Base-by-base conservation (phyloP, 2,888 invertebrate genomes). In the Folsomia manolachei region DNA sequence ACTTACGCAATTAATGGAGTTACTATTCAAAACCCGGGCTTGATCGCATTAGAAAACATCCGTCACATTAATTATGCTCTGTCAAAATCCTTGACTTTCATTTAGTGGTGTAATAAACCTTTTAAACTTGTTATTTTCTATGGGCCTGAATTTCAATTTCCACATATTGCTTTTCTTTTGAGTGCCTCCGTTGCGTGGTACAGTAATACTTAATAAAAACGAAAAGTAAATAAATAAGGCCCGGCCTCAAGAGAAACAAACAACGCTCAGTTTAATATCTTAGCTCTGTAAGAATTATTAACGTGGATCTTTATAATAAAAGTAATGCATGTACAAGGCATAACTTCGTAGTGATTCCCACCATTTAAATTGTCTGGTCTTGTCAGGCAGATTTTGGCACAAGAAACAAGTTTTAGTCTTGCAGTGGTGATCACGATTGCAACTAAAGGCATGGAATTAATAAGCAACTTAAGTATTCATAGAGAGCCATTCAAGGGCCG, bases 21-120 rank as follows among this genome's bases (percentile, higher is more conserved):
- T 4, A 39, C 14, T 39, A 39, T 39, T 39, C 39, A 39, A 39
- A n/a, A n/a, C n/a, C 39, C 39, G 39, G 14, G 39, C 39, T 4
- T n/a, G n/a, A n/a, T n/a, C 14, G 39, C 14, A 39, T 39, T 39
- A 39, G n/a, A n/a, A n/a, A 39, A 39, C 39, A 27, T 64, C 9
- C 64, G 64, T 64, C 64, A 26, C 23, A 64, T 64, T 64, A 64
- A 64, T 64, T 27, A 27, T 19, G n/a, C 64, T 27, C 26, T 39
- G 39, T 39, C 39, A 39, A 14, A 39, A 39, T 39, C 39, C 39
- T 39, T 14, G 39, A 14, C 39, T 39, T 39, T 39, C 39, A 4
- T n/a, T n/a, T n/a, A n/a, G n/a, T n/a, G n/a, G n/a, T n/a, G n/a
- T n/a, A n/a, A n/a, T n/a, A n/a, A n/a, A n/a, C n/a, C n/a, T n/a